phyloP scores from a whole-genome alignment of 2,888 invertebrate species.

The Philonicus albiceps region DNA sequence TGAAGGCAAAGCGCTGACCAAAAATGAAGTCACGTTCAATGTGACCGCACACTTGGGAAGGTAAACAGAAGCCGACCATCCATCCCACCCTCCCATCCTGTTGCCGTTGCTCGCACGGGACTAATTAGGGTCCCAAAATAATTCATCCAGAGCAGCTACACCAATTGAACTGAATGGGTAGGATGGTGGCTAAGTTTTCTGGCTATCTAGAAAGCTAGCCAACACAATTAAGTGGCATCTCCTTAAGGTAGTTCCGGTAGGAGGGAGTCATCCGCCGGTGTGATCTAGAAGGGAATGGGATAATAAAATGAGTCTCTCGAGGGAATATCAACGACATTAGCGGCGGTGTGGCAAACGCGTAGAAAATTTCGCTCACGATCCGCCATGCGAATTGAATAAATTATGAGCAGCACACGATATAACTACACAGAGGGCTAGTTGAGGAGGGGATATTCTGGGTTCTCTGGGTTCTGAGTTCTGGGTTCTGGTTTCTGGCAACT shows the following conservation, averaged over 20 bases:
- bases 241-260: conserved; percentile 21
- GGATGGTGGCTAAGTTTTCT: background rate
- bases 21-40: background rate
- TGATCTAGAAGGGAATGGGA: conserved; percentile 15
- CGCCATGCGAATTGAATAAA: conserved; percentile 20
- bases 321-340: background rate
- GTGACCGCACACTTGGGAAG: background rate
- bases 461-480: background rate
- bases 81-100: background rate
- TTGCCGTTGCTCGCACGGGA: background rate
- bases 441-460: too few species aligned
- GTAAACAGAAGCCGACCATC: background rate
- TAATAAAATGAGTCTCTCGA: background rate
- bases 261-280: background rate
- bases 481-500: background rate
- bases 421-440: background rate
- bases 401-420: background rate
- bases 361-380: conserved; percentile 10
- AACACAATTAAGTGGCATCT: background rate
- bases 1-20: background rate
- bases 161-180: background rate
- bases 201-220: background rate
- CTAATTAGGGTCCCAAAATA: conserved; percentile 7
- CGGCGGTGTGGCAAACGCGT: background rate
- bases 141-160: conserved; percentile 2